phyloP scores from a whole-genome alignment of 2,797 vertebrate genomes.

The Chiroxiphia lanceolata region DNA sequence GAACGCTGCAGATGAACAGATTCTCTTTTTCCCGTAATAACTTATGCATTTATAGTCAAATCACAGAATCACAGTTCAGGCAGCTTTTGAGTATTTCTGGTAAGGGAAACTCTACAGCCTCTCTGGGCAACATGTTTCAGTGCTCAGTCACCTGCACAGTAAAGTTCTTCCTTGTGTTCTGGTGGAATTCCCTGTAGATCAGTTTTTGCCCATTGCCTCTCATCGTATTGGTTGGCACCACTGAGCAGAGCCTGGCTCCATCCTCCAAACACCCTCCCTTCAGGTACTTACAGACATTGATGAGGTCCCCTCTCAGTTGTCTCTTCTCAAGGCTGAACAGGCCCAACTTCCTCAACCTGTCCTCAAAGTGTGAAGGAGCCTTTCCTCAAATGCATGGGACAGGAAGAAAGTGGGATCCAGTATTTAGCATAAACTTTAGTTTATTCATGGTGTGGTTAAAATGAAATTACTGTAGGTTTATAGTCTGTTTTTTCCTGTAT shows the following conservation, averaged over 20 bases:
- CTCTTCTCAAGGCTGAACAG: not conserved
- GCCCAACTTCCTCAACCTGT: not conserved
- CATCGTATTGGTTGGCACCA: not conserved
- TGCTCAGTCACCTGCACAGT: not conserved
- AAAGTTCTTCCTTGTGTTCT: not conserved
- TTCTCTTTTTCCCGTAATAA: not conserved
- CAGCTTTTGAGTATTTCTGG: not conserved
- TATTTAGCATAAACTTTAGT: not conserved
- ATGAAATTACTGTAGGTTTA: not conserved
- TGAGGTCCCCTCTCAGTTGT: not conserved
- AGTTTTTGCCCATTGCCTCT: not conserved
- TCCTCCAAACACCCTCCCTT: not conserved
- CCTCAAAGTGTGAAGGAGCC: not conserved
- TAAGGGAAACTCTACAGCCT: not conserved
- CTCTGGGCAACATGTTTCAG: not conserved
- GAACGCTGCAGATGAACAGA: not conserved
- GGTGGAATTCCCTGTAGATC: not conserved
- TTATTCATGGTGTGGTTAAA: not conserved
- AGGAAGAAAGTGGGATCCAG: not conserved
- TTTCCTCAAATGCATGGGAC: not conserved
- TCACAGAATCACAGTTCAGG: not conserved
- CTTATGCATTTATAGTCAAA: not conserved
- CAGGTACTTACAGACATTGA: not conserved
- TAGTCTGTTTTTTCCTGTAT: not conserved
- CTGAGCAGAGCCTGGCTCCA: not conserved